Evolutionary conservation across 2,888 invertebrate genomes (phyloP), one percentile per base, ranked within the genome.

Genomic region (Drosophila fungiperda): DNA sequence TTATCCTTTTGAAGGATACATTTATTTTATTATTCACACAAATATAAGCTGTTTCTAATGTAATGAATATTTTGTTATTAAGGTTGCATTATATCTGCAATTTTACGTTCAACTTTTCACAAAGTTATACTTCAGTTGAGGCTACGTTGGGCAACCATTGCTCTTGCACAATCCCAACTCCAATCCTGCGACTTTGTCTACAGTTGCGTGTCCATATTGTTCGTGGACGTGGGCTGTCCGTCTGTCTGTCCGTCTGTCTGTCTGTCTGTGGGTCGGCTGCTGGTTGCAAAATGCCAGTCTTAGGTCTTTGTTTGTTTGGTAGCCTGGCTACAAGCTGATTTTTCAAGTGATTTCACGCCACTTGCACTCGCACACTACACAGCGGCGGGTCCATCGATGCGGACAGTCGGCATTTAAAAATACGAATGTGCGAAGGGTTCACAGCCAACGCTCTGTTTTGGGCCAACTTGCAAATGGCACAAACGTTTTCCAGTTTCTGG

Each of bases 261-360:
- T 49, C 42, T 53, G 15, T 45, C 33, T 49, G 17, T 66, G 55
- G 32, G 23, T 38, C 5, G 38, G 20, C 38, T 69, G 67, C 67
- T 60, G 64, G 65, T 77, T 78, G 68, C 69, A 78, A 73, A 78
- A 74, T 68, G 65, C 57, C 73, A 58, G 64, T 62, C 74, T 68
- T 82, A 78, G 82, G 64, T 62, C 74, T 68, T 82, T 82, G 82
- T 82, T 78, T 73, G 78, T 82, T 78, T 73, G 78, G 23, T 65
- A 63, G 58, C 65, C 45, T 49, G 62, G 52, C 64, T 59, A 67
- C 82, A 78, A 82, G 68, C 67, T 64, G 82, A 79, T 78, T 81
- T 78, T 78, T 78, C 64, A 78, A 81, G 67, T 78, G 78, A 78
- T 78, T 79, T 82, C 79, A 82, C 79, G 78, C 78, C 74, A 79